Conservation (phyloP, 2,113 vertebrate genomes). For the Mus pahari region DNA sequence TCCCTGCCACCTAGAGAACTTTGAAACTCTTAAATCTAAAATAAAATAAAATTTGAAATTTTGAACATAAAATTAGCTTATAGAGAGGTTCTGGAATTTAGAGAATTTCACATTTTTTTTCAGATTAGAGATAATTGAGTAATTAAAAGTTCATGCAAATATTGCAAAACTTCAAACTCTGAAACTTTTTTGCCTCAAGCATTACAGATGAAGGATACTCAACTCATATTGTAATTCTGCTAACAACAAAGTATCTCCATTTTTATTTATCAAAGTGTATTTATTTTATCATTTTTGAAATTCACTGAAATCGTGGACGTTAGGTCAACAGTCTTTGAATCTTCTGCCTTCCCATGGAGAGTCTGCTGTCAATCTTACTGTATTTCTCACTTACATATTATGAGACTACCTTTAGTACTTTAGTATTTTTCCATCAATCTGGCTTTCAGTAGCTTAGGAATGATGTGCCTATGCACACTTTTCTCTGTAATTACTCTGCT, state of each 20-base stretch:
- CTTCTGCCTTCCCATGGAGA: neutral
- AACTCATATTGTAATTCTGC: neutral
- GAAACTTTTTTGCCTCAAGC: neutral
- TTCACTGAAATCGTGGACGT: neutral
- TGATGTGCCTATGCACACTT: neutral
- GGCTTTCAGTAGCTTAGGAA: neutral
- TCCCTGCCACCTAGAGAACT: neutral
- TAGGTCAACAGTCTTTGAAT: conserved; percentile 2
- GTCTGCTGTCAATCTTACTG: neutral
- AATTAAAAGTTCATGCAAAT: neutral
- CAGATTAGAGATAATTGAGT: neutral
- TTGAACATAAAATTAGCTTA: neutral
- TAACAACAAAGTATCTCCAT: neutral
- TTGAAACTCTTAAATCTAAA: neutral
- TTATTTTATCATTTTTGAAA: conserved; percentile 51
- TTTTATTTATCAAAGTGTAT: conserved; percentile 31
- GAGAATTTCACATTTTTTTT: neutral
- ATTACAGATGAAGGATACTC: neutral
- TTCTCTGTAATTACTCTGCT: conserved; percentile 28
- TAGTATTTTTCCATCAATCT: neutral
- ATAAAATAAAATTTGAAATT: neutral
- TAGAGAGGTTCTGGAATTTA: neutral
- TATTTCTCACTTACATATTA: neutral
- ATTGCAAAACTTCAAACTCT: neutral
- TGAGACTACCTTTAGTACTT: neutral